Conservation (phyloP, 37 sponge, comb jelly and placozoan species). For the Oopsacas minuta region DNA sequence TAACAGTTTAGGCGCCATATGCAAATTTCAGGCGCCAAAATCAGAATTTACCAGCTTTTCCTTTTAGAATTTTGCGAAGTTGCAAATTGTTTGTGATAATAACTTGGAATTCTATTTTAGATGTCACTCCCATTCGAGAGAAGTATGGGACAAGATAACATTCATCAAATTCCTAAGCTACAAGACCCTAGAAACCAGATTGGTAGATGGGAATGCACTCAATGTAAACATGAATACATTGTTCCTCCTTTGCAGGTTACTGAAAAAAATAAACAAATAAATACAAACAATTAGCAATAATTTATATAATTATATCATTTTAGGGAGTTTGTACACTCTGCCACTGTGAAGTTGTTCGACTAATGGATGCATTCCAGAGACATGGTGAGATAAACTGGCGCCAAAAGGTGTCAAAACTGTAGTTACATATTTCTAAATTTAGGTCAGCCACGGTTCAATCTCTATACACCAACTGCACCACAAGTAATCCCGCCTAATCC, state of each 20-base stretch:
- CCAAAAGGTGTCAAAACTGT: no score
- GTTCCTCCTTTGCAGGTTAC: not conserved
- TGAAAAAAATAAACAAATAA: not conserved
- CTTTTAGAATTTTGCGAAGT: not conserved
- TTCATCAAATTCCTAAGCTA: not conserved
- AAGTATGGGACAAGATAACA: not conserved
- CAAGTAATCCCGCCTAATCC: not conserved
- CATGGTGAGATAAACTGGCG: not conserved
- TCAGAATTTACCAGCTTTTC: no score
- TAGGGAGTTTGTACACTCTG: not conserved
- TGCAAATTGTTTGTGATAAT: not conserved
- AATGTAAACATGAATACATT: not conserved
- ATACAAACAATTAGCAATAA: not conserved
- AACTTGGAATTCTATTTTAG: not conserved
- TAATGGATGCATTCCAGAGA: not conserved
- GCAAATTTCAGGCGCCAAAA: no score
- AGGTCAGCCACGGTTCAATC: not conserved
- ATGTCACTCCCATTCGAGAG: slow-evolving; percentile 1
- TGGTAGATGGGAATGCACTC: not conserved
- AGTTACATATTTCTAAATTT: no score
- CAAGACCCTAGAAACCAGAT: slow-evolving; percentile 3
- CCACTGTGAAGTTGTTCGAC: not conserved
- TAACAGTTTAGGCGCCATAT: no score
- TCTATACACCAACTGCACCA: not conserved
- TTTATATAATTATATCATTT: not conserved